Conservation (phyloP, 2,888 invertebrate genomes). For the Sinohyriopsis cumingii region DNA sequence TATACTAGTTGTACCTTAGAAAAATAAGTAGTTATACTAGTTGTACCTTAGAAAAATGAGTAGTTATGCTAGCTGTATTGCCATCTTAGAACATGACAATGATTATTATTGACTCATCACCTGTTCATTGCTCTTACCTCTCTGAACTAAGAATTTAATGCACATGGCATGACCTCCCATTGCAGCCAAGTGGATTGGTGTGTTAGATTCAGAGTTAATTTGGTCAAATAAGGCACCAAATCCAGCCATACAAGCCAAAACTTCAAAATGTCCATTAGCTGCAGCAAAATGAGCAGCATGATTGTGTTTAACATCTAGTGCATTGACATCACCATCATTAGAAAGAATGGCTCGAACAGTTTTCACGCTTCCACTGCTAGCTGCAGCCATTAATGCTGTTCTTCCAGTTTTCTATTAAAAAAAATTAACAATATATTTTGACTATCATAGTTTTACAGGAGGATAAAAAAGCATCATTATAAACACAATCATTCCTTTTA, state of each 20-base stretch:
- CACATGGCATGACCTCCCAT: conserved; percentile 65
- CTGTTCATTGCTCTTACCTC: conserved; percentile 55
- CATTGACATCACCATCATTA: conserved; percentile 61
- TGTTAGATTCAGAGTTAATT: conserved; percentile 66
- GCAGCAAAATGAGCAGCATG: conserved; percentile 71
- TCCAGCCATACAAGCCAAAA: conserved; percentile 65
- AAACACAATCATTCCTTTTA: no score
- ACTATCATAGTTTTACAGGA: background rate
- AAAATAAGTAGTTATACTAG: no score
- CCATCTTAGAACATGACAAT: no score
- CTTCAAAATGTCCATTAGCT: conserved; percentile 63
- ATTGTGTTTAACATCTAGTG: conserved; percentile 56
- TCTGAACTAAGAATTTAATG: conserved; percentile 69
- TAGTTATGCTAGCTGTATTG: no score
- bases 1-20: no score
- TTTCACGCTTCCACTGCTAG: conserved; percentile 66
- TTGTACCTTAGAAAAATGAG: no score
- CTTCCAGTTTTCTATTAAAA: conserved; percentile 62
- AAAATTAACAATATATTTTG: conserved; percentile 4
- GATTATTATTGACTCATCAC: no score
- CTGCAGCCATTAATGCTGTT: conserved; percentile 71
- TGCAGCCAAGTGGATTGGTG: conserved; percentile 70
- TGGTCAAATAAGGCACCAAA: conserved; percentile 70
- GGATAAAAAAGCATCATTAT: no score
- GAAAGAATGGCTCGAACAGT: conserved; percentile 67